Conservation (phyloP, 30 jellyfish, hydroid and myxozoan species). For the Turritopsis dohrnii region DNA sequence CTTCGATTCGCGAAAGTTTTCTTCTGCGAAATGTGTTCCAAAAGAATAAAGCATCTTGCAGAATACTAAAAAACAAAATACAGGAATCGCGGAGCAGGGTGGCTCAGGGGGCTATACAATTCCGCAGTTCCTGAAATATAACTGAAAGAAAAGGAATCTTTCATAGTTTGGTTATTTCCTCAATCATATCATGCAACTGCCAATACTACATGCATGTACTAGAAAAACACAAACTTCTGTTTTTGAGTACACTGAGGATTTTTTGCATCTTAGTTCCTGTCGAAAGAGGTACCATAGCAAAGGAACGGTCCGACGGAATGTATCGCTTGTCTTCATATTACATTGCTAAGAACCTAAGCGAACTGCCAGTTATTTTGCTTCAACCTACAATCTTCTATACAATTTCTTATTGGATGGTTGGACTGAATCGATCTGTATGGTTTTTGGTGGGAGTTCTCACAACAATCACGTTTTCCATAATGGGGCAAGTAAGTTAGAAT, state of each 20-base stretch:
- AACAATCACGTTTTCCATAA: slow-evolving; percentile 21
- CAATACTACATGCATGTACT: neutral
- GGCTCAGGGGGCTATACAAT: too few species aligned
- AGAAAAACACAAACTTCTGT: neutral
- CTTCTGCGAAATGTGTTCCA: too few species aligned
- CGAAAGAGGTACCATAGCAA: slow-evolving; percentile 39
- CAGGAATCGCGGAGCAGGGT: too few species aligned
- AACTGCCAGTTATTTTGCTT: slow-evolving; percentile 40
- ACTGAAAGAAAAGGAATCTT: too few species aligned
- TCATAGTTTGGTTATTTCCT: too few species aligned
- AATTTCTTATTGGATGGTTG: slow-evolving; percentile 61
- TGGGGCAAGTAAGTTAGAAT: slow-evolving; percentile 44
- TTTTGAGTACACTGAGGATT: neutral
- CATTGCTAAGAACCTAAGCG: slow-evolving; percentile 45
- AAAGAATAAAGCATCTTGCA: too few species aligned
- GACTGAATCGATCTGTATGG: slow-evolving; percentile 50
- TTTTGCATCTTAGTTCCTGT: slow-evolving; percentile 43
- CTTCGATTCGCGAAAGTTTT: too few species aligned
- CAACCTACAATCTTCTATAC: slow-evolving; percentile 47
- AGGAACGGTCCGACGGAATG: slow-evolving; percentile 81
- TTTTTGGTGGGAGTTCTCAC: slow-evolving; percentile 32
- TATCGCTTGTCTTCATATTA: slow-evolving; percentile 67
- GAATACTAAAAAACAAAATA: too few species aligned
- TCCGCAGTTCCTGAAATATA: too few species aligned
- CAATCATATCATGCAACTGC: neutral